Evolutionary conservation across 2,797 vertebrate genomes (phyloP).

Genomic region (Pteronotus mesoamericanus): DNA sequence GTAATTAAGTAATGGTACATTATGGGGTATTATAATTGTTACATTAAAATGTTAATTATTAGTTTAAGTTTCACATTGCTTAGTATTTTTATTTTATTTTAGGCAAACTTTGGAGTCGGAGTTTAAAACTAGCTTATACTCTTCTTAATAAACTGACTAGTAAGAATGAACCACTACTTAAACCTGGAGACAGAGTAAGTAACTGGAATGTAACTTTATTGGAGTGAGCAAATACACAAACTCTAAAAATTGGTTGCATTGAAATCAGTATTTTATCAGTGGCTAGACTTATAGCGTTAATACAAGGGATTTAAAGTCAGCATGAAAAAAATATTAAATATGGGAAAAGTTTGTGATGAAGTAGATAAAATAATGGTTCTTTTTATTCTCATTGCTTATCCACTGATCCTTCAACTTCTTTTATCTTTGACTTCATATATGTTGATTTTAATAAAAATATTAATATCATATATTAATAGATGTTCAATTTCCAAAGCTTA

Average conservation of each 20-base stretch:
- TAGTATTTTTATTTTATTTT: conserved; percentile 54
- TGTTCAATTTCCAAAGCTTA: background rate
- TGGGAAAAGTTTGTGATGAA: background rate
- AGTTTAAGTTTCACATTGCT: conserved; percentile 22
- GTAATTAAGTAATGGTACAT: background rate
- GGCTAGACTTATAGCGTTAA: background rate
- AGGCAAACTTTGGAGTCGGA: conserved; percentile 98
- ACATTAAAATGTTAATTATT: background rate
- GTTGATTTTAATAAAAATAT: background rate
- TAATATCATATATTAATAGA: background rate
- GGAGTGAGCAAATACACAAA: background rate
- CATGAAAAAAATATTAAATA: background rate
- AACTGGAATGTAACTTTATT: background rate
- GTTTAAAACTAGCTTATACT: conserved; percentile 95
- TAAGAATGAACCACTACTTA: conserved; percentile 92
- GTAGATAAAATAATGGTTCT: background rate
- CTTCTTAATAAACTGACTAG: conserved; percentile 94
- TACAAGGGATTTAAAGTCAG: background rate
- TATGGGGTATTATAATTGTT: background rate
- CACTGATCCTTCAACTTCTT: background rate
- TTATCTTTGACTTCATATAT: background rate
- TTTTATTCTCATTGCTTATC: background rate
- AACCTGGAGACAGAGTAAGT: conserved; percentile 94
- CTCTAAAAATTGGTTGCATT: background rate
- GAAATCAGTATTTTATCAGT: background rate